phyloP scores from a whole-genome alignment of 2,113 vertebrate genomes.

The Equus quagga region DNA sequence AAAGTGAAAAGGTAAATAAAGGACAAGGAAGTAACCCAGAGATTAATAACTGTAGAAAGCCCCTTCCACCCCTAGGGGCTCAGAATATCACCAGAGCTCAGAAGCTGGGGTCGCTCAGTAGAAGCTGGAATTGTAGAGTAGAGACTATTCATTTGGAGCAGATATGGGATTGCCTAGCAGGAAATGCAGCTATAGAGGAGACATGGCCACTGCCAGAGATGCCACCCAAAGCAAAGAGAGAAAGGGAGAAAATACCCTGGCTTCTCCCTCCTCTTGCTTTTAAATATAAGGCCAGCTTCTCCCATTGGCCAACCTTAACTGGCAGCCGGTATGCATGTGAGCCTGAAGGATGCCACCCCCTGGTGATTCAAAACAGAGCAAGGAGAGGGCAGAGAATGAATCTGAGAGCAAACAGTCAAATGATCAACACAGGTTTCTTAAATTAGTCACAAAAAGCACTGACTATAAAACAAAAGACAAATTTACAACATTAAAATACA shows the following conservation, averaged over 20 bases:
- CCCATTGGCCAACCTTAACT: not conserved
- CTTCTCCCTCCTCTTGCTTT: not conserved
- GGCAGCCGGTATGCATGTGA: not conserved
- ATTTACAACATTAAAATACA: not conserved
- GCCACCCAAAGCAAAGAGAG: not conserved
- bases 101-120: not conserved
- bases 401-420: not conserved
- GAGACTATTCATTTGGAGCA: not conserved
- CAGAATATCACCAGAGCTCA: not conserved
- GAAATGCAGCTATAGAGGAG: not conserved
- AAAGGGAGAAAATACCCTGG: not conserved
- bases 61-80: not conserved
- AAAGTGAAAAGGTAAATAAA: not conserved
- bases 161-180: not conserved
- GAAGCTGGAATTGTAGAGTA: not conserved
- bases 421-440: not conserved
- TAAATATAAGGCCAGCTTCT: not conserved
- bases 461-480: not conserved
- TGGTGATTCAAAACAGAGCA: not conserved
- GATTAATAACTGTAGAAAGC: not conserved
- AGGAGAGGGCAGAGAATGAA: not conserved
- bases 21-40: not conserved
- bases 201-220: not conserved
- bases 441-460: not conserved
- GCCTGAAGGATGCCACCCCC: not conserved